A percentile compares a stretch with the other conserved stretches of the same genome.
Conservation (phyloP, 2,797 vertebrate genomes). For the Pterois miles region DNA sequence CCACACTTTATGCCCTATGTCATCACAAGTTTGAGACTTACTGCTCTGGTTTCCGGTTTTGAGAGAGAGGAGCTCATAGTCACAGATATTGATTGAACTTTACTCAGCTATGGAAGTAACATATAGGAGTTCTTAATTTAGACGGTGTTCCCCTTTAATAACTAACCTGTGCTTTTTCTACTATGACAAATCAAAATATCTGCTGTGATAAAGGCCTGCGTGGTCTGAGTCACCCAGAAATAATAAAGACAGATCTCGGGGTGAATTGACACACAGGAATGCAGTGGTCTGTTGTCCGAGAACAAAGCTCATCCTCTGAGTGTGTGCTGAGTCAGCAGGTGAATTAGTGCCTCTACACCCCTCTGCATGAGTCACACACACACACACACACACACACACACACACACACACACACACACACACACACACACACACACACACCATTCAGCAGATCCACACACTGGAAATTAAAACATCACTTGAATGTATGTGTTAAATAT, state of each 20-base stretch:
- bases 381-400: constrained; percentile 6
- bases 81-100: no score
- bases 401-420: background rate
- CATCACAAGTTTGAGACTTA: no score
- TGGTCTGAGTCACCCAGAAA: background rate
- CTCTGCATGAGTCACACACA: background rate
- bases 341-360: constrained; percentile 5
- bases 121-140: no score
- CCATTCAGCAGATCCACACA: constrained; percentile 4
- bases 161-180: no score
- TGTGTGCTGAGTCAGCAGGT: constrained; percentile 68
- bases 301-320: constrained; percentile 54
- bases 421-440: constrained; percentile 10
- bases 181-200: background rate
- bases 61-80: no score
- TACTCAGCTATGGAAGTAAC: no score
- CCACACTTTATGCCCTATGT: no score
- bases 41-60: no score
- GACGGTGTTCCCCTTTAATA: background rate
- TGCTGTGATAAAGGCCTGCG: background rate
- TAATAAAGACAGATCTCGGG: background rate
- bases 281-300: constrained; percentile 33
- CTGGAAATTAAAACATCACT: background rate
- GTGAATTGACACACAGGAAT: constrained; percentile 33
- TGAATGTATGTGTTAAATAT: background rate